These are phyloP conservation scores for Dicyrtomina minuta DNA, from an alignment of 2,888 invertebrate genomes.

Conservation along the genomic window DNA sequence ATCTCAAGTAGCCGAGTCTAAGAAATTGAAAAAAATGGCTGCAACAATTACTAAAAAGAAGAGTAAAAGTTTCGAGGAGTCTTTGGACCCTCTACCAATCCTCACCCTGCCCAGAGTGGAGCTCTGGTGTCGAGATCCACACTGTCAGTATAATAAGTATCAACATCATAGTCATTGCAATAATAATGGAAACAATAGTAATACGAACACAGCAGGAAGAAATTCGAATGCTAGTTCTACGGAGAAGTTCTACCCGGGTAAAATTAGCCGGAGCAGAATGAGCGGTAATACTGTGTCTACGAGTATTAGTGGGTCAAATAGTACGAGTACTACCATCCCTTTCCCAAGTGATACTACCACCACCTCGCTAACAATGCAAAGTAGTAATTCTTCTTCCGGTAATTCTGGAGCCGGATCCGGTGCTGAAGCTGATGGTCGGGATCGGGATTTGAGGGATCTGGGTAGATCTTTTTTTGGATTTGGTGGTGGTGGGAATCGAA, in stretches of 20 bases:
- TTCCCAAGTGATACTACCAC: background rate
- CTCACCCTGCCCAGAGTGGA: constrained; percentile 9
- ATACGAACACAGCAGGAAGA: no score
- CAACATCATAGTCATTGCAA: background rate
- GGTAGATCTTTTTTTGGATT: no score
- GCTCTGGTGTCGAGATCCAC: constrained; percentile 13
- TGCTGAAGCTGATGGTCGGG: no score
- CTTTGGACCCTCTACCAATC: background rate
- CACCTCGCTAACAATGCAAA: background rate
- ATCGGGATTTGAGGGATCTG: no score
- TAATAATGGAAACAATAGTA: background rate
- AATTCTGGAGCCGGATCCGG: background rate
- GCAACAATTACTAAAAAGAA: no score
- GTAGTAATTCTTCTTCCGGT: background rate
- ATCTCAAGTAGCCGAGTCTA: background rate
- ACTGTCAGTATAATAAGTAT: constrained; percentile 3
- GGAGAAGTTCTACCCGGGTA: background rate
- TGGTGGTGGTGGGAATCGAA: background rate
- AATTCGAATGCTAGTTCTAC: background rate
- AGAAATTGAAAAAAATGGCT: background rate
- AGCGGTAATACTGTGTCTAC: no score
- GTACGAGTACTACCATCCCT: background rate
- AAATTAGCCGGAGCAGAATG: background rate
- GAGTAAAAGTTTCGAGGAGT: background rate
- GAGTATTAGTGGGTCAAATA: no score